Base-by-base conservation (phyloP, 2,888 invertebrate genomes). In the Pollenia amentaria region DNA sequence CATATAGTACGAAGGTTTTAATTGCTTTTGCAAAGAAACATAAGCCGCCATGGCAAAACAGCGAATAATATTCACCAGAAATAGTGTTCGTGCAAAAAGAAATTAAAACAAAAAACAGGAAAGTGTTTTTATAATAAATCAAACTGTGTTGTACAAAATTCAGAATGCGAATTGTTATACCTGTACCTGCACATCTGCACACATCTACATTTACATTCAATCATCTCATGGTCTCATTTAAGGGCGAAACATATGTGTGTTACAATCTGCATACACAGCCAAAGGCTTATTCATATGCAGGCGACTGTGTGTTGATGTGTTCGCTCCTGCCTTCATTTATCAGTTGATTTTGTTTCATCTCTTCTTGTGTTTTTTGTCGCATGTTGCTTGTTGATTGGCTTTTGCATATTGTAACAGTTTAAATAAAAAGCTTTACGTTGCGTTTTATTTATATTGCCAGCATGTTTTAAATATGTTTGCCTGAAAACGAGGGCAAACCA, bases 361-460 rank as follows among this genome's bases (percentile, higher is more conserved):
- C 40, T 51, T 60, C 46, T 38, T 29, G 51, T 76, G 16, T 55
- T 46, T 11, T 53, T 60, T 29, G 73, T 38, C 70, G 48, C 64
- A 70, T 44, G 40, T 67, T 77, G 64, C 70, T 46, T 80, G 48
- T 67, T 80, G 84, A 87, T 87, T 87, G 82, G 87, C 80, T 83
- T 87, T 80, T 84, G 80, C 83, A 84, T 87, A 75, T 87, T 67
- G 67, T 65, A 84, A 73, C 53, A 84, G 79, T 87, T 84, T 72
- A 81, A 67, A 78, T 65, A 62, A 72, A 55, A 67, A 40, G 12
- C 40, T 77, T 40, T 81, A 60, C 78, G 40, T 29, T 75, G 29
- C 46, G 62, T 76, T 53, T 76, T 21, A 69, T 75, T 75, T 69
- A 82, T 38, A 72, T 40, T 21, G 3, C 53, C 55, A 80, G 21